These are phyloP conservation scores for Phataginus tetradactyla DNA, from an alignment of 2,797 vertebrate species.

Conservation along the genomic window DNA sequence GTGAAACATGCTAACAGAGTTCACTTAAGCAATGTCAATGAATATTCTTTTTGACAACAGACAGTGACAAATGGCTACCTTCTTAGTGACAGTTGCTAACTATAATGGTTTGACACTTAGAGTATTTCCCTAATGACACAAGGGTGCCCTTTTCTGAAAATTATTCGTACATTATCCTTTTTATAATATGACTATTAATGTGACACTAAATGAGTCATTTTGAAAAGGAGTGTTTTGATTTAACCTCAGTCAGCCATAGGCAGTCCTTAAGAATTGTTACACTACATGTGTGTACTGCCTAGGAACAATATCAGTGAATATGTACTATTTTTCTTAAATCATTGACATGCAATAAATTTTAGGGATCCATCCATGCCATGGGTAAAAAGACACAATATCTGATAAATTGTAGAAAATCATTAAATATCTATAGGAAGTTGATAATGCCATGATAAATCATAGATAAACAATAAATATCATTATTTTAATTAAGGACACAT, in stretches of 20 bases:
- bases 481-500: not conserved
- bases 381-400: not conserved
- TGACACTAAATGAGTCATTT: conserved; percentile 13
- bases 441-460: not conserved
- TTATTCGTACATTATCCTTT: conserved; percentile 32
- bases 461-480: not conserved
- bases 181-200: conserved; percentile 6
- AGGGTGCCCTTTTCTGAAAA: conserved; percentile 5
- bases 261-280: not conserved
- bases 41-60: conserved; percentile 54
- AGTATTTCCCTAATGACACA: conserved; percentile 10
- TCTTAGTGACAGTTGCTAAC: conserved; percentile 36
- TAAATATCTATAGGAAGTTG: not conserved
- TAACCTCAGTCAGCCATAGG: not conserved
- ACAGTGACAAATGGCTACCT: conserved; percentile 35
- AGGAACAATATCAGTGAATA: not conserved
- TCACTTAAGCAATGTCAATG: conserved; percentile 50
- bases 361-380: not conserved
- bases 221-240: not conserved
- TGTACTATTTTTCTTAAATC: not conserved
- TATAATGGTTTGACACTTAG: conserved; percentile 19
- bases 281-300: not conserved
- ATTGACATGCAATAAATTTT: not conserved
- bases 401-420: not conserved
- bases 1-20: not conserved